phyloP scores from a whole-genome alignment of 2,888 invertebrate species.

The Rutpela maculata region DNA sequence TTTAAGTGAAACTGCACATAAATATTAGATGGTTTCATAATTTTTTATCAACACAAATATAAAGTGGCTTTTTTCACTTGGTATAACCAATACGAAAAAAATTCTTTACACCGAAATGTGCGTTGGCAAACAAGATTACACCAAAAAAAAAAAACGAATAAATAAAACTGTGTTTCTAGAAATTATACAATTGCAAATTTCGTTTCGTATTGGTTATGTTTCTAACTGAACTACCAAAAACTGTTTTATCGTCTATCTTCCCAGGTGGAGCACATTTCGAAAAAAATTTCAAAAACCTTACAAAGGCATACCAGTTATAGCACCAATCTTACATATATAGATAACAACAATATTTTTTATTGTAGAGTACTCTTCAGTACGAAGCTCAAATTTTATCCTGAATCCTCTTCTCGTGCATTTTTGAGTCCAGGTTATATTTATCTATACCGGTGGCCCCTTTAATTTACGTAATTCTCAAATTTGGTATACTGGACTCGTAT shows the following conservation, averaged over 20 bases:
- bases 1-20: conserved; percentile 70
- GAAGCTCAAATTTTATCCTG: conserved; percentile 57
- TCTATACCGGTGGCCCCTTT: conserved; percentile 56
- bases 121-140: conserved; percentile 52
- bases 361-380: conserved; percentile 65
- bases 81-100: conserved; percentile 63
- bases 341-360: conserved; percentile 69
- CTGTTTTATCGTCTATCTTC: conserved; percentile 33
- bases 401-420: conserved; percentile 46
- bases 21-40: conserved; percentile 61
- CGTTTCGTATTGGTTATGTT: conserved; percentile 36
- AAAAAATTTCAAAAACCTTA: conserved; percentile 60
- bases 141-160: conserved; percentile 29
- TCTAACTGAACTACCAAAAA: conserved; percentile 29
- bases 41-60: conserved; percentile 66
- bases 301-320: conserved; percentile 72
- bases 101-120: conserved; percentile 60
- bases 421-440: conserved; percentile 61
- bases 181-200: conserved; percentile 23
- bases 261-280: conserved; percentile 63
- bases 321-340: conserved; percentile 74
- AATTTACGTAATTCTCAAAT: conserved; percentile 8
- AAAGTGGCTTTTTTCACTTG: conserved; percentile 60
- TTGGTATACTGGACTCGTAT: conserved; percentile 13
- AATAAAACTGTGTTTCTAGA: background rate